Base-by-base conservation (phyloP, 2,888 invertebrate species). In the Siphlonurus alternatus region DNA sequence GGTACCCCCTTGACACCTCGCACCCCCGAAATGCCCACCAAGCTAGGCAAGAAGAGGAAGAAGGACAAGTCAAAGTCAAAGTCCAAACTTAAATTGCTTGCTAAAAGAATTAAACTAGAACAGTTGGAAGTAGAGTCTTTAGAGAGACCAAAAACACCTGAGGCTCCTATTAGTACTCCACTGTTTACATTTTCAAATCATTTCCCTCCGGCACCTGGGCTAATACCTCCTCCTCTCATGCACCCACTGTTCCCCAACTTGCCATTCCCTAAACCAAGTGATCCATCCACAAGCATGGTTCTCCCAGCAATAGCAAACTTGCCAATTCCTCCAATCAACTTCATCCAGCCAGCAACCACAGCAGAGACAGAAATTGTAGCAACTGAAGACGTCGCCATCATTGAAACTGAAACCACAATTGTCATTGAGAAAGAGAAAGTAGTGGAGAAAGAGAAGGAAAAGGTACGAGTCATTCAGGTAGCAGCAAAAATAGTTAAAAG, bases 241-340 rank as follows among this genome's bases (percentile, higher is more conserved):
- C 82, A 82, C 71, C 80, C 82, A 25, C 75, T 83, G 59, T 76
- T 77, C 65, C 71, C 76, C 3, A 72, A 77, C 62, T 76, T 78
- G 67, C 75, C 78, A 1, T 70, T 77, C 63, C 73, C 76, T 1
- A 38, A 38, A 15, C 15, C 38, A 5, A 38, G 5, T 5, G 38
- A 38, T 15, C 15, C 38, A 5, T 38, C 38, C 5, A 15, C 7
- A 10, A 15, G 7, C 15, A 38, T 71, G 71, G 66, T 66, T 2
- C 79, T 82, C 65, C 82, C 84, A 1, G 80, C 81, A 70, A 78
- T 83, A 75, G 81, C 82, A 53, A 78, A 81, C 65, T 78, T 82
- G 74, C 76, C 82, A 5, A 66, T 76, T 65, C 79, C 83, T 64
- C 79, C 83, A 56, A 80, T 82, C 61, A 81, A 81, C 70, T 64